These are phyloP conservation scores for Bombus turneri DNA, from an alignment of 1,140 invertebrate genomes.

Conservation along the genomic window DNA sequence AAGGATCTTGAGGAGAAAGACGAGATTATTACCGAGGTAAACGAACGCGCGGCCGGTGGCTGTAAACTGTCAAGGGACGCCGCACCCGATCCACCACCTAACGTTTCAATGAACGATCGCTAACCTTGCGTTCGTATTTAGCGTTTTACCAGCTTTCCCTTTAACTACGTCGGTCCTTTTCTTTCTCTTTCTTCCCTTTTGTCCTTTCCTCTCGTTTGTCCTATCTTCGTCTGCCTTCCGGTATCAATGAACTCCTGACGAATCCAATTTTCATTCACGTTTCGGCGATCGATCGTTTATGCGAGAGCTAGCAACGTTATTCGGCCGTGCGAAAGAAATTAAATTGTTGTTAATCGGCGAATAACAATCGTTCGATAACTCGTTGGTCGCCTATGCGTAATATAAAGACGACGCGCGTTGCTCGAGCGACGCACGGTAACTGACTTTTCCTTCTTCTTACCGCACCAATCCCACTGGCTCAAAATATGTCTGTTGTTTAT, in stretches of 20 bases:
- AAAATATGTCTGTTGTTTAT: neutral
- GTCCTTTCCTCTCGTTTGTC: too few relatives aligned
- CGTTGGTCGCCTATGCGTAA: too few relatives aligned
- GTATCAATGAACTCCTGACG: fast-evolving
- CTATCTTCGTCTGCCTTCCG: too few relatives aligned
- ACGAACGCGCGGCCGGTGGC: conserved; percentile 59
- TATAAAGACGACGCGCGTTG: neutral
- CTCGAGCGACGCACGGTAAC: too few relatives aligned
- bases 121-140: neutral
- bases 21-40: conserved; percentile 73
- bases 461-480: neutral
- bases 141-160: neutral
- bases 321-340: too few relatives aligned
- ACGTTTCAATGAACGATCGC: conserved; percentile 54
- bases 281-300: too few relatives aligned
- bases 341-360: too few relatives aligned
- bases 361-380: too few relatives aligned
- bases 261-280: too few relatives aligned
- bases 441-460: neutral
- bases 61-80: conserved; percentile 64
- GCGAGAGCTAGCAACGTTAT: too few relatives aligned
- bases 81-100: conserved; percentile 35
- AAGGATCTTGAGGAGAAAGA: conserved; percentile 52
- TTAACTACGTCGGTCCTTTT: neutral
- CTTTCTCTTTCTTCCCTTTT: neutral